phyloP scores from a whole-genome alignment of 2,888 invertebrate species.

The Schizaphis graminum region DNA sequence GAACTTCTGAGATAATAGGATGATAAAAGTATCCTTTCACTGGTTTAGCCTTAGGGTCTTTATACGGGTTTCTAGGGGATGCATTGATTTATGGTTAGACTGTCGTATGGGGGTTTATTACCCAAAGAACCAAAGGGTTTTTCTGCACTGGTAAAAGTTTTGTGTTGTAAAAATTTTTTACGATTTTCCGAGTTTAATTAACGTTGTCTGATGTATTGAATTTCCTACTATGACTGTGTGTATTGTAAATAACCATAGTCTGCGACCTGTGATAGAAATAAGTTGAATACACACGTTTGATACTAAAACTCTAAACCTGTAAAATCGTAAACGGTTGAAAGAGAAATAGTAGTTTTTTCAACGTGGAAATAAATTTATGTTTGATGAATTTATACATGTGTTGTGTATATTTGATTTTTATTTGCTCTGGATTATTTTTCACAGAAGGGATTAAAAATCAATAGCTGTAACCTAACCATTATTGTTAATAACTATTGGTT shows the following conservation, averaged over 20 bases:
- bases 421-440: not conserved
- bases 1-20: slow-evolving; percentile 55
- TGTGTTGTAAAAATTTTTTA: slow-evolving; percentile 55
- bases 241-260: not conserved
- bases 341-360: not conserved
- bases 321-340: not conserved
- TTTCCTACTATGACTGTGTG: not conserved
- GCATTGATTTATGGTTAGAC: slow-evolving; percentile 49
- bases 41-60: slow-evolving; percentile 28
- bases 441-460: not conserved
- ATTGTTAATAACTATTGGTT: too few species aligned
- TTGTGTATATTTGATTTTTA: not conserved
- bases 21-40: slow-evolving; percentile 61
- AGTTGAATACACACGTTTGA: not conserved
- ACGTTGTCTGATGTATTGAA: slow-evolving; percentile 47
- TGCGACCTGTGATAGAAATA: not conserved
- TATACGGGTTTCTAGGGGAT: slow-evolving; percentile 45
- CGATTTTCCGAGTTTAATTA: slow-evolving; percentile 54
- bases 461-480: not conserved
- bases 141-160: slow-evolving; percentile 34
- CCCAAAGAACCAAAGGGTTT: slow-evolving; percentile 28
- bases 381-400: not conserved
- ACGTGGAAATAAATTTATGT: not conserved
- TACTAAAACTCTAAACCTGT: not conserved
- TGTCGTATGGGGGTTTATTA: slow-evolving; percentile 7